These are phyloP conservation scores for Poeciliopsis retropinna DNA, from an alignment of 2,113 vertebrate species.

Conservation along the genomic window DNA sequence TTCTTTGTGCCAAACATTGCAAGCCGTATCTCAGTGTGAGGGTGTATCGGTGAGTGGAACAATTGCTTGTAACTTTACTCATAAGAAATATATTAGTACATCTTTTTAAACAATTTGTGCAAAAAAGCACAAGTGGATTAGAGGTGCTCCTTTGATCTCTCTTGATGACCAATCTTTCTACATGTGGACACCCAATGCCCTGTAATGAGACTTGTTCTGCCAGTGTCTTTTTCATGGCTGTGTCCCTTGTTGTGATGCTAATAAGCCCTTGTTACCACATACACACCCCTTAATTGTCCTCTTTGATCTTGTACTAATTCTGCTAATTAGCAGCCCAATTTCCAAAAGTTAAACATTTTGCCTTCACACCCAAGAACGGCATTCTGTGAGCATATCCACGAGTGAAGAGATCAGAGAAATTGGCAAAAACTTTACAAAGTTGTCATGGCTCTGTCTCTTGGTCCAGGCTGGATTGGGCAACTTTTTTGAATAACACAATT, in stretches of 20 bases:
- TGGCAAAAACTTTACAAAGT: slow-evolving; percentile 23
- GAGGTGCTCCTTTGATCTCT: slow-evolving; percentile 10
- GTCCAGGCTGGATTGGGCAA: background rate
- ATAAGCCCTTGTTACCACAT: slow-evolving; percentile 75
- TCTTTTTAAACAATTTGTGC: slow-evolving; percentile 2
- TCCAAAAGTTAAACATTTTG: slow-evolving; percentile 77
- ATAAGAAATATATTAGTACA: slow-evolving; percentile 15
- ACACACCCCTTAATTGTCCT: slow-evolving; percentile 79
- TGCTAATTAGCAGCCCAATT: slow-evolving; percentile 79
- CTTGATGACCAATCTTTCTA: slow-evolving; percentile 57
- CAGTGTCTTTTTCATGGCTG: slow-evolving; percentile 52
- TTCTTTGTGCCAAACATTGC: slow-evolving; percentile 64
- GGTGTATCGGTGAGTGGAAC: slow-evolving; percentile 5
- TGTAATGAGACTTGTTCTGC: slow-evolving; percentile 73
- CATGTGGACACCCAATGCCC: slow-evolving; percentile 52
- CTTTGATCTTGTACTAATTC: slow-evolving; percentile 84
- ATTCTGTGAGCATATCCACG: background rate
- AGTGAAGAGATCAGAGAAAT: slow-evolving; percentile 19
- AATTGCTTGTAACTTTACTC: slow-evolving; percentile 27
- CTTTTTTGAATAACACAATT: slow-evolving; percentile 8
- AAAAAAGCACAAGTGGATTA: too few relatives aligned
- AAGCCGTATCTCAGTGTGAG: slow-evolving; percentile 18
- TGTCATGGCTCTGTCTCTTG: background rate
- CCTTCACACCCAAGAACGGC: slow-evolving; percentile 57
- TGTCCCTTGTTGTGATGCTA: slow-evolving; percentile 81